Evolutionary conservation across 2,113 vertebrate genomes (phyloP).

Genomic region (Puffinus mauretanicus): DNA sequence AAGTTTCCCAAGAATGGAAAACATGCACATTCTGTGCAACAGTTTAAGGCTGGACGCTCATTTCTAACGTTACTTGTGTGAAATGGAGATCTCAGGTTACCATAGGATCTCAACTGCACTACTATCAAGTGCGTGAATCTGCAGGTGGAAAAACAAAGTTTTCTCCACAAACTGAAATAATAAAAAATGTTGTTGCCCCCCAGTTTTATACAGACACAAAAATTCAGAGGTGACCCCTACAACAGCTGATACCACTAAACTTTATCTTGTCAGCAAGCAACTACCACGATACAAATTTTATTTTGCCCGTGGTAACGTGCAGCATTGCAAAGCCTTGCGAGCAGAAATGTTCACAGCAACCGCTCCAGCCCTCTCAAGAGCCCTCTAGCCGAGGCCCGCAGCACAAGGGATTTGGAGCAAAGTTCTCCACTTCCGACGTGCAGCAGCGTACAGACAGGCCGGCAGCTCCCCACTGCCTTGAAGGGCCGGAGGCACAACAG

Average conservation of each 20-base stretch:
- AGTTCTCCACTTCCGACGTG: fast-evolving
- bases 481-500: no score
- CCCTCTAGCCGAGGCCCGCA: not conserved
- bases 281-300: not conserved
- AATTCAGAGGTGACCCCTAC: not conserved
- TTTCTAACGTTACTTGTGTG: not conserved
- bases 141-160: not conserved
- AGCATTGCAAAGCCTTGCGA: fast-evolving
- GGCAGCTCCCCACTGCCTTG: not conserved
- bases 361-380: not conserved
- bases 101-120: not conserved
- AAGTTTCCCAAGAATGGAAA: not conserved
- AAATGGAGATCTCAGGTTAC: fast-evolving
- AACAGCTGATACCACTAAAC: not conserved
- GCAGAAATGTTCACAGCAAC: not conserved
- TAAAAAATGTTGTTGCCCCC: fast-evolving
- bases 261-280: not conserved
- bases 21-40: no score
- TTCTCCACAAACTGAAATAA: not conserved
- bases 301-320: fast-evolving
- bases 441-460: not conserved
- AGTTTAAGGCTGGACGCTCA: not conserved
- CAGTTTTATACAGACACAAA: not conserved
- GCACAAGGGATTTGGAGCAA: not conserved
- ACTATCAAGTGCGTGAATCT: not conserved